Percentiles rank a stretch among this genome's conserved stretches.
phyloP scores from a whole-genome alignment of 53 echinoderm and acorn worm genomes.

The Henricia sp. region DNA sequence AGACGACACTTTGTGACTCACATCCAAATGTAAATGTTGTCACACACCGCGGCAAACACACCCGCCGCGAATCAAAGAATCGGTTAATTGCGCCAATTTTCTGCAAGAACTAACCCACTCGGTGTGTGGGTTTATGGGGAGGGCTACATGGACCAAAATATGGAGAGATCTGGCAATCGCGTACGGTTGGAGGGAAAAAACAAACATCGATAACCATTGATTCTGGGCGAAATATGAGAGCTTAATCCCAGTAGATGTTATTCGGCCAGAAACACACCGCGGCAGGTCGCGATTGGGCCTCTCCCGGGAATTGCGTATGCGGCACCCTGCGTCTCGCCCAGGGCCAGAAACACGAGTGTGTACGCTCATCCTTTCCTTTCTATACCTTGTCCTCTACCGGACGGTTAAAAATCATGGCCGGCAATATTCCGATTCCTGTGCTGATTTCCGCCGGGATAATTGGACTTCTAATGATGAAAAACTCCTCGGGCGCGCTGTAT shows the following conservation, averaged over 20 bases:
- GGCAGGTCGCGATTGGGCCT: constrained; percentile 9
- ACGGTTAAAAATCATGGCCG: constrained; percentile 31
- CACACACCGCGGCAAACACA: constrained; percentile 37
- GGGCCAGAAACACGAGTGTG: constrained; percentile 60
- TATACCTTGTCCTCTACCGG: not conserved
- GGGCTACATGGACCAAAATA: not conserved
- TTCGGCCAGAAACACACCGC: constrained; percentile 27
- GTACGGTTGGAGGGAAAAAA: constrained; percentile 16
- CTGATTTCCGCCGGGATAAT: constrained; percentile 46
- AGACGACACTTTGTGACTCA: constrained; percentile 64
- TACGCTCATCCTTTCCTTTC: not conserved
- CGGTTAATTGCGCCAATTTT: constrained; percentile 58
- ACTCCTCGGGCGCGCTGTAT: constrained; percentile 55
- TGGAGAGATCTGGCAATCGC: not conserved
- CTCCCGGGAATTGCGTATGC: constrained; percentile 44
- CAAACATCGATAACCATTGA: constrained; percentile 61
- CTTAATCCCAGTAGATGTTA: constrained; percentile 58
- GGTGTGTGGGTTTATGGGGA: not conserved
- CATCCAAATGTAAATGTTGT: constrained; percentile 55
- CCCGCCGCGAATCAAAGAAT: constrained; percentile 41
- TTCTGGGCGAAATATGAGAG: constrained; percentile 56
- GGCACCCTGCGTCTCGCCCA: constrained; percentile 43
- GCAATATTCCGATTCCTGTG: constrained; percentile 47
- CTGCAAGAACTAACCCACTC: constrained; percentile 14
- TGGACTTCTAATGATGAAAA: constrained; percentile 63